Evolutionary conservation across 2,797 vertebrate species (phyloP), one percentile per base, ranked within the genome.

Genomic region (Kryptopterus vitreolus): DNA sequence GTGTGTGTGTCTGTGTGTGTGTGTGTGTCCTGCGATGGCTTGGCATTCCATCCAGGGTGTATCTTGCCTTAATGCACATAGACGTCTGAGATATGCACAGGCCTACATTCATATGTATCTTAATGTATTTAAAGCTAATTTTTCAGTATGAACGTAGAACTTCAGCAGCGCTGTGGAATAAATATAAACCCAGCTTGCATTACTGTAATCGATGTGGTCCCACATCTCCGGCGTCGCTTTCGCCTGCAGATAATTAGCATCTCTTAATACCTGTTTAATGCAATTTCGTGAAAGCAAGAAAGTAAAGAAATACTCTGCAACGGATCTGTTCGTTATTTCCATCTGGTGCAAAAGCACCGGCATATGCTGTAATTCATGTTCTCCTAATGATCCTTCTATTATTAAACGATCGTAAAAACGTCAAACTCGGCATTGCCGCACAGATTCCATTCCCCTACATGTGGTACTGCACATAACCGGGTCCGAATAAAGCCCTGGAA

Each of bases 171-270:
- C 13, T 46, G 35, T 72, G 2, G 10, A 12, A 33, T 72, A 38
- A 72, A 55, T 35, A 35, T 70, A 55, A 72, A 33, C 20, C 3
- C 18, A 22, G 50, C 18, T 71, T 20, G 12, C 69, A 33, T 71
- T 71, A 12, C 20, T 35, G 16, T 72, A 35, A 55, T 52, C n/a
- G 38, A 0, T 53, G 24, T 53, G 78, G n/a, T 65, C 48, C 33
- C 55, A 74, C 52, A 57, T 52, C 58, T 26, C 69, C n/a, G 65
- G 48, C 20, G 5, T 33, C 59, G 38, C 33, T 63, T 26, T 33
- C n/a, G 20, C n/a, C 55, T 70, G 26, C 29, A 11, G 33, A 55
- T 61, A 79, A 79, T 79, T 71, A 69, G 38, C 77, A 59, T 43
- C 31, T 38, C 3, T 58, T 70, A 70, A 78, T 70, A 78, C 12